Percentiles rank a stretch among this genome's conserved stretches.
phyloP scores from a whole-genome alignment of 2,113 vertebrate genomes.

The Melanotaenia duboulayi region DNA sequence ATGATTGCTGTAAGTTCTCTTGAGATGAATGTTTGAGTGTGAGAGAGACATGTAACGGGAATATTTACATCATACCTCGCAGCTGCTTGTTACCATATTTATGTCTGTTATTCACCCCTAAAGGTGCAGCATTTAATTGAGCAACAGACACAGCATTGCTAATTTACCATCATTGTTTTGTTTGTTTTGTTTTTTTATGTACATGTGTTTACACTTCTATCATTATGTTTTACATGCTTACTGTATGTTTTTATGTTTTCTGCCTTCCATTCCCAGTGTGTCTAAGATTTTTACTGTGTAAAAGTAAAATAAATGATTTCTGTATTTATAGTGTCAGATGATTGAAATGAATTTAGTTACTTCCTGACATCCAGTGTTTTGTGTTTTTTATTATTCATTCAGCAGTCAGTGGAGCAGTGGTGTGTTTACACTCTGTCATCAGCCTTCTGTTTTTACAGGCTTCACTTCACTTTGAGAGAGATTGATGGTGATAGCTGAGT shows the following conservation, averaged over 20 bases:
- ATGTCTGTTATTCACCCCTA: slow-evolving; percentile 48
- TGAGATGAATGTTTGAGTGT: slow-evolving; percentile 23
- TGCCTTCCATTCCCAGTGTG: slow-evolving; percentile 26
- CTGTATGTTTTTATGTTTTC: slow-evolving; percentile 30
- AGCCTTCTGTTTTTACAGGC: slow-evolving; percentile 47
- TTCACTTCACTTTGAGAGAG: slow-evolving; percentile 18
- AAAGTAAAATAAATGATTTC: slow-evolving; percentile 72
- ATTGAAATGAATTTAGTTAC: slow-evolving; percentile 5
- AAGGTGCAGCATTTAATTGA: slow-evolving; percentile 37
- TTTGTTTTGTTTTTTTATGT: slow-evolving; percentile 48
- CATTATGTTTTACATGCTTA: slow-evolving; percentile 30
- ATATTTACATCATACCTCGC: slow-evolving; percentile 41
- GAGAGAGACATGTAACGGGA: slow-evolving; percentile 6
- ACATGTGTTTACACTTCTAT: slow-evolving; percentile 40
- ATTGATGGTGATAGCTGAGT: slow-evolving; percentile 40
- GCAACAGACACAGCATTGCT: slow-evolving; percentile 31
- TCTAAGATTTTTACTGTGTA: slow-evolving; percentile 38
- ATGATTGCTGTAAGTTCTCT: slow-evolving; percentile 21
- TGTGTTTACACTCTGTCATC: slow-evolving; percentile 51
- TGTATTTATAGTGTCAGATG: slow-evolving; percentile 8
- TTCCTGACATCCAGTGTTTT: slow-evolving; percentile 10
- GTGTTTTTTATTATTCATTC: slow-evolving; percentile 18
- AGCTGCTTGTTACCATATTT: slow-evolving; percentile 61
- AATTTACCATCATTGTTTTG: slow-evolving; percentile 57
- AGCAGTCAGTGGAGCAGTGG: slow-evolving; percentile 46